Evolutionary conservation across 2,113 vertebrate species (phyloP).

Genomic region (Gasterosteus aculeatus): DNA sequence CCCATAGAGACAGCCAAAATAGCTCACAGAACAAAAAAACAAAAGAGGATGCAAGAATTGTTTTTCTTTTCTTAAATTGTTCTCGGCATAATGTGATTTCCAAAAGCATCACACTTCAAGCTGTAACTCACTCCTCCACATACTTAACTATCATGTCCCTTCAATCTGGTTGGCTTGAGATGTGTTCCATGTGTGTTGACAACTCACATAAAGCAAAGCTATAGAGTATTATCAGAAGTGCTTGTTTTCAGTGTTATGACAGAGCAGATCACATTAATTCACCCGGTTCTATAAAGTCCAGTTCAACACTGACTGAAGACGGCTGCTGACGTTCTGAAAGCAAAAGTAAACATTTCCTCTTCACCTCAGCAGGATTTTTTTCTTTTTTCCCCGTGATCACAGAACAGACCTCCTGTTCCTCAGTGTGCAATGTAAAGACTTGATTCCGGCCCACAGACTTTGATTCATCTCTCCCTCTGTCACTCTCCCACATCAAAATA

Average conservation of each 20-base stretch:
- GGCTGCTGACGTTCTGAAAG: not conserved
- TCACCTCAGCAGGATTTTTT: not conserved
- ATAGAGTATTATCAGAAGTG: not conserved
- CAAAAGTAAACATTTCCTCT: constrained; percentile 1
- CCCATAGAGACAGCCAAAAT: constrained; percentile 36
- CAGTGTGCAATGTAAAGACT: constrained; percentile 28
- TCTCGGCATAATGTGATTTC: not conserved
- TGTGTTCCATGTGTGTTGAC: not conserved
- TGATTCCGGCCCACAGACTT: constrained; percentile 34
- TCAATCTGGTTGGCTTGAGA: not conserved
- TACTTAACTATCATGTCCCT: not conserved
- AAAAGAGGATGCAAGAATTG: not conserved
- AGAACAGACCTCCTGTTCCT: constrained; percentile 10
- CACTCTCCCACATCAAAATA: constrained; percentile 25
- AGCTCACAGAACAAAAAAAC: constrained; percentile 11
- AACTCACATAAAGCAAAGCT: not conserved
- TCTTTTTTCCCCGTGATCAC: constrained; percentile 9
- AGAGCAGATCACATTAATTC: not conserved
- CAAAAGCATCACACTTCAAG: not conserved
- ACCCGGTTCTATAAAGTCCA: not conserved
- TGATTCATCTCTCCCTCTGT: constrained; percentile 42
- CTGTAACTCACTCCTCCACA: not conserved
- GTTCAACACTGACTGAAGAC: not conserved
- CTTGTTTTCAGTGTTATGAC: not conserved
- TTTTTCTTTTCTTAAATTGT: constrained; percentile 10